Base-by-base conservation (phyloP, 2,888 invertebrate species). In the Tipula unca region DNA sequence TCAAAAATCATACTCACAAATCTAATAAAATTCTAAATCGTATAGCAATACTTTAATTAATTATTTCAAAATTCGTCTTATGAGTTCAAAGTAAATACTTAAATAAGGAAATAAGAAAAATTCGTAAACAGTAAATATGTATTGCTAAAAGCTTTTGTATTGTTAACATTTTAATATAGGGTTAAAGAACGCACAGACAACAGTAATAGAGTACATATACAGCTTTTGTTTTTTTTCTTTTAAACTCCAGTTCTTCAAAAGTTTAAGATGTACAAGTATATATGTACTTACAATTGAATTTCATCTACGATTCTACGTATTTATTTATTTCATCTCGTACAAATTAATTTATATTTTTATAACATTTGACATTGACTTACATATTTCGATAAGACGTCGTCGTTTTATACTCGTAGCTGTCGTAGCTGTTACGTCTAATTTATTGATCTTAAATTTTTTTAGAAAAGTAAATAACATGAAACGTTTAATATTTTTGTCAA, bases 21-120 rank as follows among this genome's bases (percentile, higher is more conserved):
- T 69, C 69, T 69, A 69, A 69, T 69, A 69, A 69, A 69, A 69
- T 69, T 69, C 69, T 69, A 25, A 69, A 69, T 69, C 69, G 69
- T 25, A 69, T 69, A 69, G 10, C 20, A 69, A 69, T 69, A 69
- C 25, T 48, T 20, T 25, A 69, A 69, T 25, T 69, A 69, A 69
- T 20, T 0, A 69, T 69, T 69, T 69, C 69, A 69, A 69, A 69
- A 69, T 25, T 69, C 69, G 25, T 69, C 25, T 25, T 25, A 69
- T 25, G 69, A 25, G 25, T 25, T 69, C 25, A 25, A 69, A 69
- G 25, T 25, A 69, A 69, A 39, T 39, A 39, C 1, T n/a, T 39
- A 39, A 39, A 39, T 10, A 39, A 39, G 8, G 3, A 39, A 10
- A 69, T 25, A 69, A 20, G 25, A 25, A 25, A 10, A 10, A n/a